A percentile compares a stretch with the other conserved stretches of the same genome.
phyloP scores from a whole-genome alignment of 2,888 invertebrate species.

The Drosophila diplacantha region DNA sequence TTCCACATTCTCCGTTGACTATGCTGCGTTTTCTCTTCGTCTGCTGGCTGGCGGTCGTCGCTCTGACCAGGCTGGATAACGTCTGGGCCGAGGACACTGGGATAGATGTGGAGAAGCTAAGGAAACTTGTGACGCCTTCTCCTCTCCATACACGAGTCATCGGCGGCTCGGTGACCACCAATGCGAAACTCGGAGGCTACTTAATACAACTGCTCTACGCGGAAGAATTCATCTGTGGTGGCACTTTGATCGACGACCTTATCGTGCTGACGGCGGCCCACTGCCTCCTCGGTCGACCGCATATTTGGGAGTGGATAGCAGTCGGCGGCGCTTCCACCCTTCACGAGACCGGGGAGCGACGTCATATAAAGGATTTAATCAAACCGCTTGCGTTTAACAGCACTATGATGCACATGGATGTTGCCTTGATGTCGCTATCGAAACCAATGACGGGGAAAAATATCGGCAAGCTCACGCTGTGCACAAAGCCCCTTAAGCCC shows the following conservation, averaged over 20 bases:
- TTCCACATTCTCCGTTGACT: not conserved
- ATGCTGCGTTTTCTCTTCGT: not conserved
- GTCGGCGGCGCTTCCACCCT: constrained; percentile 48
- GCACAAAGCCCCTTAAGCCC: not conserved
- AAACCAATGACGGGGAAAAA: constrained; percentile 23
- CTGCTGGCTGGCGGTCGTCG: constrained; percentile 1
- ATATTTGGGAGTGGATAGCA: not conserved
- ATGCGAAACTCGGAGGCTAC: constrained; percentile 50
- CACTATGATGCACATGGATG: constrained; percentile 51
- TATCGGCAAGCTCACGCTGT: constrained; percentile 29
- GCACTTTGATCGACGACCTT: constrained; percentile 33
- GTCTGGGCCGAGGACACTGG: not conserved
- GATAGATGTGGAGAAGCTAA: constrained; percentile 9
- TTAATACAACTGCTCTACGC: constrained; percentile 46
- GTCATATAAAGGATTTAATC: constrained; percentile 22
- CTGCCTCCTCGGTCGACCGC: constrained; percentile 37
- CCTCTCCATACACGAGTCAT: constrained; percentile 39
- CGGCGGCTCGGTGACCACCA: constrained; percentile 51
- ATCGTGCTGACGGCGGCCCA: constrained; percentile 58
- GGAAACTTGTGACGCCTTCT: constrained; percentile 7
- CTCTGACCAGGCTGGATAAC: not conserved
- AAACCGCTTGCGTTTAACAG: constrained; percentile 24
- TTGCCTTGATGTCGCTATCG: constrained; percentile 38
- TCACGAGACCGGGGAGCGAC: constrained; percentile 4
- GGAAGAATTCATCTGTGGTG: constrained; percentile 49